These are phyloP conservation scores for Rugalucina vietnamica DNA, from an alignment of 2,888 invertebrate genomes.

Conservation along the genomic window DNA sequence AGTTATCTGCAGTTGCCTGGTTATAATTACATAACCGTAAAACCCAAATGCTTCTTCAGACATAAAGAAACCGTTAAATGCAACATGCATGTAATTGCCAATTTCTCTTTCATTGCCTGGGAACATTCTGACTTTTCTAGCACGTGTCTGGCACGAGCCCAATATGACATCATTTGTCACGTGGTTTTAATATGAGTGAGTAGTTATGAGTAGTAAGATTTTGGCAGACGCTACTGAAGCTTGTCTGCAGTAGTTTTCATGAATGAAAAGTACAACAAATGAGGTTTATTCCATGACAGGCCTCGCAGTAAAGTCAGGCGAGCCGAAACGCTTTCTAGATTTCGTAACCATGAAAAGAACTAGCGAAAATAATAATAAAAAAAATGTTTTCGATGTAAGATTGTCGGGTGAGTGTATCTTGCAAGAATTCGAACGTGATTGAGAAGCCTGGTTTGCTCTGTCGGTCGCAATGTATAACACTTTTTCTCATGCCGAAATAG, in stretches of 20 bases:
- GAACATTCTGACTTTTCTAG: slow-evolving; percentile 57
- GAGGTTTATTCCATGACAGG: neutral
- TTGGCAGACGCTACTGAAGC: neutral
- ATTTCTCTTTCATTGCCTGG: slow-evolving; percentile 52
- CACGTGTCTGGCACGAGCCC: slow-evolving; percentile 66
- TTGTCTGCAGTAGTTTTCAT: neutral
- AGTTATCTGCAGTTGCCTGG: slow-evolving; percentile 17
- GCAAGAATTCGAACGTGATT: too few relatives aligned
- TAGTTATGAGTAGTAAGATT: neutral
- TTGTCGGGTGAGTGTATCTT: too few relatives aligned
- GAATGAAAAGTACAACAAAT: slow-evolving; percentile 8
- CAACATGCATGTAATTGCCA: slow-evolving; percentile 62
- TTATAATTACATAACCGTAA: slow-evolving; percentile 58
- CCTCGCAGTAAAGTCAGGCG: too few relatives aligned
- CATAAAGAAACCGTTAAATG: slow-evolving; percentile 56
- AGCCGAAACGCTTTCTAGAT: too few relatives aligned
- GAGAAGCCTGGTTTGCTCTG: too few relatives aligned
- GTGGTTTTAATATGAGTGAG: slow-evolving; percentile 19
- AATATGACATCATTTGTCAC: slow-evolving; percentile 58
- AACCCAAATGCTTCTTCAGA: slow-evolving; percentile 46
- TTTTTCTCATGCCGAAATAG: too few relatives aligned
- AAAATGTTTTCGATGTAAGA: too few relatives aligned
- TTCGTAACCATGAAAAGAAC: too few relatives aligned
- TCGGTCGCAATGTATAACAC: too few relatives aligned
- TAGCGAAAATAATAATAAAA: too few relatives aligned